A percentile compares a stretch with the other conserved stretches of the same genome.
phyloP scores from a whole-genome alignment of 92 coral and sea anemone genomes.

The Epizoanthus ramosus region DNA sequence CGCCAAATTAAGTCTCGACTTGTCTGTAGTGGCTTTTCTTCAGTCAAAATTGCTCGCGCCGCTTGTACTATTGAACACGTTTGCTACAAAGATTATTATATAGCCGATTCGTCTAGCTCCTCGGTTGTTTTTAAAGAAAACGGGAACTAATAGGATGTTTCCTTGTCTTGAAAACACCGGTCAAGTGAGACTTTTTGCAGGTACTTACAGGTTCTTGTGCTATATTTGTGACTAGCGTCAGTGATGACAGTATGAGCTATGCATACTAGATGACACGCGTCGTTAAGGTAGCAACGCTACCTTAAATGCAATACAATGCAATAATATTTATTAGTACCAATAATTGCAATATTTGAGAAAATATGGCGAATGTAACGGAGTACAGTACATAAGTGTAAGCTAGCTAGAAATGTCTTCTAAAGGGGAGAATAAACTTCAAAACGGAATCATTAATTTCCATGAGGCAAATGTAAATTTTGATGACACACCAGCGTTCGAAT shows the following conservation, averaged over 20 bases:
- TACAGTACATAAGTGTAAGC: neutral
- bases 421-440: neutral
- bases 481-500: too few species aligned
- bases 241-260: slow-evolving; percentile 33
- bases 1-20: too few species aligned
- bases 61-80: neutral
- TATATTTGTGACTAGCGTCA: neutral
- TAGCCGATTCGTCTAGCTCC: neutral
- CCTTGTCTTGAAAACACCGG: slow-evolving; percentile 14
- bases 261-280: slow-evolving; percentile 28
- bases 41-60: neutral
- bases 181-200: slow-evolving; percentile 3
- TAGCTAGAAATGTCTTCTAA: neutral
- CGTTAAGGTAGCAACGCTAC: neutral
- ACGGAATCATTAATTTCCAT: too few species aligned
- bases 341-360: too few species aligned
- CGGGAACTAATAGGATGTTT: neutral
- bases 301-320: neutral
- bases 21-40: neutral
- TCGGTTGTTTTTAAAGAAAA: neutral
- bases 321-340: too few species aligned
- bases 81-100: neutral
- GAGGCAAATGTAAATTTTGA: too few species aligned
- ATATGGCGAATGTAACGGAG: too few species aligned
- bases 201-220: slow-evolving; percentile 5